Evolutionary conservation across 2,888 invertebrate species (phyloP), one percentile per base, ranked within the genome.

Genomic region (Asteroscopus sphinx): DNA sequence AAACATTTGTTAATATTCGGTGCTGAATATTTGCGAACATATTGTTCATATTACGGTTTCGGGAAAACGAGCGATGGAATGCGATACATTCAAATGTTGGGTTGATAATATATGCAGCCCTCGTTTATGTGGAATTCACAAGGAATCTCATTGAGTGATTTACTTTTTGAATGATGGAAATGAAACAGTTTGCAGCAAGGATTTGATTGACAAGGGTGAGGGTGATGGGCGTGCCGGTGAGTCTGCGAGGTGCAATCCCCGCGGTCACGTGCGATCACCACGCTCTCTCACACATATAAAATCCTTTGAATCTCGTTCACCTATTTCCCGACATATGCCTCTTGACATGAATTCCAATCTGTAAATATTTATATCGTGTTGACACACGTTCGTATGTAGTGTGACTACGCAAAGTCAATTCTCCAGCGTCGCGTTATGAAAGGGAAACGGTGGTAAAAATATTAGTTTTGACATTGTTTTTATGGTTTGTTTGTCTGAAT

Each of bases 141-240:
- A 45, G 53, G 47, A 65, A 72, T 61, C 74, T 44, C 57, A 46
- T 40, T 36, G 55, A 57, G 56, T 49, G 59, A 71, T 70, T 62
- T 65, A 66, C 68, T 70, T 76, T 79, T 75, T 63, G 67, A 76
- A 68, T 75, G 79, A 77, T 81, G 82, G 80, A 82, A 85, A 77
- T 81, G 78, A 76, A 77, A 81, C 81, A 85, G 83, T 84, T 83
- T 75, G 36, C 52, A 56, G 56, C 59, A 46, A 58, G 69, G 75
- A 76, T 77, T 74, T 86, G 88, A 89, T 89, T 89, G 89, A 89
- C 87, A 87, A 82, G 87, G 88, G 86, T 86, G 76, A 57, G 53
- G 42, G 45, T 48, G 61, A 59, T 61, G 53, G 67, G 71, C 32
- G 61, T 45, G 63, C 42, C 46, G 67, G 39, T 28, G 65, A 51